Evolutionary conservation across 2,888 invertebrate genomes (phyloP).

Genomic region (Cephus rjabovi): DNA sequence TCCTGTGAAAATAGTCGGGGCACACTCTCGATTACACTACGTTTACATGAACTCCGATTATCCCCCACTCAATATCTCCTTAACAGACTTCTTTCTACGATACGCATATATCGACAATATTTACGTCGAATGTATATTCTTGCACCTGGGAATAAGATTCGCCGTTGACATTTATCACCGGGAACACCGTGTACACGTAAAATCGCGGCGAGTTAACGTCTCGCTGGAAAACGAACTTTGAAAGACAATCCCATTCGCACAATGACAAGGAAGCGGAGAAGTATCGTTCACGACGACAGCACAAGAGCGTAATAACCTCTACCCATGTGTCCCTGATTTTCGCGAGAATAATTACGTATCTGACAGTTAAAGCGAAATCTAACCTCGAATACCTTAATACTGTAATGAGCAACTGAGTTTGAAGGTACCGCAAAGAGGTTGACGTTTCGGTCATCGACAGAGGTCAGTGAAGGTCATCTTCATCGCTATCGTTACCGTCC

Average conservation of each 20-base stretch:
- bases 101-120: background rate
- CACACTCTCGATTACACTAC: background rate
- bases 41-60: background rate
- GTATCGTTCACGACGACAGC: conserved; percentile 19
- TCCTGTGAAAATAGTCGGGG: background rate
- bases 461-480: conserved; percentile 64
- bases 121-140: background rate
- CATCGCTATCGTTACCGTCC: conserved; percentile 62
- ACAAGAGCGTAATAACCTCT: conserved; percentile 58
- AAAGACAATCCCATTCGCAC: background rate
- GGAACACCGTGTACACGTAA: background rate
- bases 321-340: conserved; percentile 55
- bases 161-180: background rate
- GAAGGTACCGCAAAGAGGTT: conserved; percentile 61
- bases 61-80: background rate
- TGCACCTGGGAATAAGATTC: background rate
- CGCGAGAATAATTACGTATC: conserved; percentile 64
- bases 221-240: background rate
- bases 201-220: background rate
- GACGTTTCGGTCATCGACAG: conserved; percentile 52
- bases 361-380: conserved; percentile 67
- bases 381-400: conserved; percentile 67
- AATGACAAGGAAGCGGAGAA: conserved; percentile 2
- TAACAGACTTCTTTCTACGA: background rate
- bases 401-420: conserved; percentile 65